Conservation (phyloP, 2,113 vertebrate species). For the Craseonycteris thonglongyai region DNA sequence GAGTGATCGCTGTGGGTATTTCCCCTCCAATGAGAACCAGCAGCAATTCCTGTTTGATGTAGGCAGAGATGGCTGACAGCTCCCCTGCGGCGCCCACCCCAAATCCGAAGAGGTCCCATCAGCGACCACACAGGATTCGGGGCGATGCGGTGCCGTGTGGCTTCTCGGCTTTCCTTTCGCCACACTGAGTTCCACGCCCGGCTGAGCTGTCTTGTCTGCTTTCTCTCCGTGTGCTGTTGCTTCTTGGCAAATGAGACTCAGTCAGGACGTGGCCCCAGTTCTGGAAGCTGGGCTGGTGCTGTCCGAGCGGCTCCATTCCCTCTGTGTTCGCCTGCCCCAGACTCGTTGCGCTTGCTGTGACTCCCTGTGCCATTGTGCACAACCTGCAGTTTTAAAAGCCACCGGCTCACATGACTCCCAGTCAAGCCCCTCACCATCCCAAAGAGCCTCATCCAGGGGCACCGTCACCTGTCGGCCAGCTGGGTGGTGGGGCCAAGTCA, state of each 20-base stretch:
- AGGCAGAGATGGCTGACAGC: neutral
- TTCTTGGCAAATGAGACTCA: neutral
- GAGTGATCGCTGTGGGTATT: neutral
- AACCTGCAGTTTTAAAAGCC: neutral
- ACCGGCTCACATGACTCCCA: neutral
- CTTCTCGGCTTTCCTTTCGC: neutral
- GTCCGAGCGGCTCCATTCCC: neutral
- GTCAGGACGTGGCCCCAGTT: neutral
- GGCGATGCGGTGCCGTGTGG: neutral
- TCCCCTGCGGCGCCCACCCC: neutral
- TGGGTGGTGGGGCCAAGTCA: neutral
- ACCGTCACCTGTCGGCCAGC: neutral
- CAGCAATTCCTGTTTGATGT: neutral
- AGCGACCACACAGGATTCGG: neutral
- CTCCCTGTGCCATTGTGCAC: neutral
- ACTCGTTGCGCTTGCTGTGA: neutral
- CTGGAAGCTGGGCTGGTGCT: neutral
- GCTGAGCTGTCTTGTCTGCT: neutral
- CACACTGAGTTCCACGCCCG: neutral
- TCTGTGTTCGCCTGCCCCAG: neutral
- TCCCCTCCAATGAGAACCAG: neutral
- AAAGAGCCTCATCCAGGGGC: neutral
- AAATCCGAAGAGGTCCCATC: neutral
- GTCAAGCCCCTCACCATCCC: neutral
- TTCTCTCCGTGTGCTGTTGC: neutral